A percentile compares a stretch with the other conserved stretches of the same genome.
Conservation (phyloP, 2,797 vertebrate species). For the Semotilus atromaculatus region DNA sequence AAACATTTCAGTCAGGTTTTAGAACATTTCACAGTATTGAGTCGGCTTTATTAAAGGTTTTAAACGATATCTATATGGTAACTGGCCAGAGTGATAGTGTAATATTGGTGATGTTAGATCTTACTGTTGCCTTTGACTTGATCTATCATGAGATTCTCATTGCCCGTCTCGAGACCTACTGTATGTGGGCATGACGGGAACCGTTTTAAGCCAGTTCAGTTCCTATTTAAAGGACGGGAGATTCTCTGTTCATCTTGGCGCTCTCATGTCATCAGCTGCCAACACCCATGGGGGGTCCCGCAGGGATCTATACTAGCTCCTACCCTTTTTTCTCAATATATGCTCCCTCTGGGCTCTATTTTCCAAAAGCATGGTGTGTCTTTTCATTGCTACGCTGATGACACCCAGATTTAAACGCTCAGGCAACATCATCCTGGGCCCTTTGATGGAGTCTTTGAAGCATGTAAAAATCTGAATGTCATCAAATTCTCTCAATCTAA, state of each 20-base stretch:
- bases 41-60: background rate
- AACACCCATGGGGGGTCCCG: too few relatives aligned
- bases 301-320: too few relatives aligned
- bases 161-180: background rate
- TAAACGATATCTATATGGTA: background rate
- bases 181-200: too few relatives aligned
- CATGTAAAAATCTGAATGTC: background rate
- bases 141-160: background rate
- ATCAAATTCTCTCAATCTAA: background rate
- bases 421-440: too few relatives aligned
- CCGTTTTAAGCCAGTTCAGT: too few relatives aligned
- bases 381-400: too few relatives aligned
- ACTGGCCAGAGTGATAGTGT: background rate
- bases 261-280: too few relatives aligned
- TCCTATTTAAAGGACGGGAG: too few relatives aligned
- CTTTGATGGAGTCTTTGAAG: background rate
- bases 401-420: background rate
- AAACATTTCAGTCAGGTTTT: background rate
- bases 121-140: background rate
- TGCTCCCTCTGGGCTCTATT: too few relatives aligned
- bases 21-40: background rate
- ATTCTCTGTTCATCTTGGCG: too few relatives aligned
- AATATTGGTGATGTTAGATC: background rate
- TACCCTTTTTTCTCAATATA: too few relatives aligned
- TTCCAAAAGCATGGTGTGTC: too few relatives aligned